Evolutionary conservation across 2,113 vertebrate species (phyloP).

Genomic region (Elachura formosa): DNA sequence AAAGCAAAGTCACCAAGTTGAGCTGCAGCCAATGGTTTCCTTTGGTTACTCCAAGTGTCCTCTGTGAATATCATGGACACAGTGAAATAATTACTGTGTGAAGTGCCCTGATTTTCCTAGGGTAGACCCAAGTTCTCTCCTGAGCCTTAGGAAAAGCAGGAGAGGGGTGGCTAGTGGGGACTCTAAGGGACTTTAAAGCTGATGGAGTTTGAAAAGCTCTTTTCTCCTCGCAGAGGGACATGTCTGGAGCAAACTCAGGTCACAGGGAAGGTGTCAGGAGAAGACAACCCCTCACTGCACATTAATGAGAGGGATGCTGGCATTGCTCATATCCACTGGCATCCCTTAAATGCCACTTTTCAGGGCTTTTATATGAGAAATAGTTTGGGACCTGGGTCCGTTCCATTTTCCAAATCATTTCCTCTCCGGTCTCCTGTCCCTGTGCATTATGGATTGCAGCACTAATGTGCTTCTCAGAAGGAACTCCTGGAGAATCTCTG

Average conservation of each 20-base stretch:
- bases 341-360: background rate
- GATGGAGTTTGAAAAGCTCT: background rate
- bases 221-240: background rate
- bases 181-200: background rate
- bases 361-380: background rate
- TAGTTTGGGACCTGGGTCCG: background rate
- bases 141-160: background rate
- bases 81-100: background rate
- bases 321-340: background rate
- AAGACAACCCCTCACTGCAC: background rate
- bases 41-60: background rate
- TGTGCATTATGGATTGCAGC: background rate
- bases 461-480: background rate
- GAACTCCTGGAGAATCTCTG: background rate
- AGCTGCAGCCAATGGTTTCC: background rate
- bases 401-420: constrained; percentile 13
- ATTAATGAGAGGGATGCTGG: background rate
- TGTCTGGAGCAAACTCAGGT: background rate
- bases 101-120: background rate
- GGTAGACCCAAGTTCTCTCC: background rate
- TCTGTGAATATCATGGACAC: background rate
- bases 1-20: background rate
- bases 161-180: background rate
- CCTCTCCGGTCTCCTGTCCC: background rate
- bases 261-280: background rate